Conservation (phyloP, 2,888 invertebrate genomes). For the Notodonta ziczac region DNA sequence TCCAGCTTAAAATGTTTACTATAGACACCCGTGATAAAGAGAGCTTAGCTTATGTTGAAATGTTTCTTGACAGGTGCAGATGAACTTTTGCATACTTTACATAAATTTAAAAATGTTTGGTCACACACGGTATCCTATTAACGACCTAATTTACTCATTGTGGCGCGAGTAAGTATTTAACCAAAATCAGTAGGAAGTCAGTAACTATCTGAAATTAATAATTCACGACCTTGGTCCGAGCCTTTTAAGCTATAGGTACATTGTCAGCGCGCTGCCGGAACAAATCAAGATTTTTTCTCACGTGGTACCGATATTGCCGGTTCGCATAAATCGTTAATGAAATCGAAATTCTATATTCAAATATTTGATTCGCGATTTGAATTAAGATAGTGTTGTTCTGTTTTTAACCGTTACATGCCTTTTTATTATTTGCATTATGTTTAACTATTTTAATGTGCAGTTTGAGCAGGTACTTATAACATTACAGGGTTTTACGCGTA, state of each 20-base stretch:
- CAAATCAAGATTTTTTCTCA: constrained; percentile 3
- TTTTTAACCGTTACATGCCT: not conserved
- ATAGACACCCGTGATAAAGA: too few relatives aligned
- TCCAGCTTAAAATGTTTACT: too few relatives aligned
- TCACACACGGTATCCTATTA: too few relatives aligned
- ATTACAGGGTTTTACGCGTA: too few relatives aligned
- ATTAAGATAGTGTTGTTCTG: not conserved
- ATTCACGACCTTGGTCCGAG: not conserved
- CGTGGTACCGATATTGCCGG: not conserved
- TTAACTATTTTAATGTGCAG: too few relatives aligned
- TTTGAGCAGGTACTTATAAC: too few relatives aligned
- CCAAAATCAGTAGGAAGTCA: not conserved
- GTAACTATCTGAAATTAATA: not conserved
- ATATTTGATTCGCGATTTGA: constrained; percentile 3
- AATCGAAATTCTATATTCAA: constrained; percentile 1
- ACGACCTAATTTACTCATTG: too few relatives aligned
- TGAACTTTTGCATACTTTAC: too few relatives aligned
- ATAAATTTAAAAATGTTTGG: too few relatives aligned
- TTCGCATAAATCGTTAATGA: constrained; percentile 3
- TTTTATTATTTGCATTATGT: not conserved
- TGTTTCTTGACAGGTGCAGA: too few relatives aligned
- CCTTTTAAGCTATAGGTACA: constrained; percentile 1
- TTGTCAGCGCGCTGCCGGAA: constrained; percentile 7
- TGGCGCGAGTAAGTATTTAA: too few relatives aligned
- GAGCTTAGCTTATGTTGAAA: too few relatives aligned